Conservation (phyloP, 2,888 invertebrate genomes). For the Nipponacmea schrenckii region DNA sequence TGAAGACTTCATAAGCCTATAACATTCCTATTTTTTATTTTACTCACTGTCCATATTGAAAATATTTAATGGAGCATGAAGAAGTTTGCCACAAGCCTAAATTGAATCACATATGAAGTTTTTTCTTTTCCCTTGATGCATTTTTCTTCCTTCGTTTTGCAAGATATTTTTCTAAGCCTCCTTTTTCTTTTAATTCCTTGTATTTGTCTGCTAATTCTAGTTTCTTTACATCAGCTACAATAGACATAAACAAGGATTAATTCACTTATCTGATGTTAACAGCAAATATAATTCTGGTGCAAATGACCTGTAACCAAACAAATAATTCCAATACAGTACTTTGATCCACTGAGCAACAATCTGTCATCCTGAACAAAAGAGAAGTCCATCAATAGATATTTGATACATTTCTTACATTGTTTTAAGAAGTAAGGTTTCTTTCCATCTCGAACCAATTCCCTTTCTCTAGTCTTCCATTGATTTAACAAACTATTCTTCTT, state of each 20-base stretch:
- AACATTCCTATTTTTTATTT: too few relatives aligned
- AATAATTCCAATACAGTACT: too few relatives aligned
- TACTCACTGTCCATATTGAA: too few relatives aligned
- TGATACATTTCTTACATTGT: constrained; percentile 74
- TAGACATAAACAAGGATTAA: constrained; percentile 26
- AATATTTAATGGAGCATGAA: too few relatives aligned
- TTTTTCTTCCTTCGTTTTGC: constrained; percentile 83
- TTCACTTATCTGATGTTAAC: too few relatives aligned
- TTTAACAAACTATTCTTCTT: constrained; percentile 72
- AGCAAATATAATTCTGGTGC: too few relatives aligned
- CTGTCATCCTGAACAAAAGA: too few relatives aligned
- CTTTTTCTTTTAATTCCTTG: constrained; percentile 81
- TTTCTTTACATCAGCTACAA: constrained; percentile 82
- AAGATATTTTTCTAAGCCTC: constrained; percentile 83
- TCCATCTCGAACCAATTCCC: constrained; percentile 75
- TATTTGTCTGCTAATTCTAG: constrained; percentile 82
- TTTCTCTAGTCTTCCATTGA: constrained; percentile 73
- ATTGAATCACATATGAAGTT: constrained; percentile 38
- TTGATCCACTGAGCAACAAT: too few relatives aligned
- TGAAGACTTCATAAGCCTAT: too few relatives aligned
- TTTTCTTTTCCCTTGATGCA: constrained; percentile 68
- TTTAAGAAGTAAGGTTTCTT: constrained; percentile 79
- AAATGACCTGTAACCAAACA: too few relatives aligned
- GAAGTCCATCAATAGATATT: too few relatives aligned
- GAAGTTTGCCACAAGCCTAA: too few relatives aligned